Conservation (phyloP, 2,113 vertebrate genomes). For the Chloropsis cyanopogon region DNA sequence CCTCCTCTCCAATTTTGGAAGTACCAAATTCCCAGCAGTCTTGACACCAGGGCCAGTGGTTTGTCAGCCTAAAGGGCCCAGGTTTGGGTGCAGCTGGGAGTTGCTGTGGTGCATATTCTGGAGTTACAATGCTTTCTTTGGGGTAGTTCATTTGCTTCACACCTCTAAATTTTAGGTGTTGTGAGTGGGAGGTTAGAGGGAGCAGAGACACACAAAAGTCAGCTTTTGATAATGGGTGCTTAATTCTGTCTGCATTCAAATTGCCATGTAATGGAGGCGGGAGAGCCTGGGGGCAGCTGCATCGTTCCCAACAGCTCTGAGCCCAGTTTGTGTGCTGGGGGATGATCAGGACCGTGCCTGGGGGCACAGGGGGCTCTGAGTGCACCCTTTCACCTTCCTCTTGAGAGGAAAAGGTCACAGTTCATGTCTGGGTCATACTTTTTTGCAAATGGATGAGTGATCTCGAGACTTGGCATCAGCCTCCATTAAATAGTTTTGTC, state of each 20-base stretch:
- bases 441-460: slow-evolving; percentile 15
- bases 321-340: fast-evolving
- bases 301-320: background rate
- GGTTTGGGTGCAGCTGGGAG: background rate
- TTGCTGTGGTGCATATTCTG: background rate
- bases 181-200: background rate
- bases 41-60: background rate
- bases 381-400: background rate
- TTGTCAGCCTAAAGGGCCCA: background rate
- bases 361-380: background rate
- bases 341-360: background rate
- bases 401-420: slow-evolving; percentile 3
- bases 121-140: background rate
- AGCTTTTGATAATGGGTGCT: background rate
- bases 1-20: background rate
- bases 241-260: background rate
- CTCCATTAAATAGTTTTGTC: background rate
- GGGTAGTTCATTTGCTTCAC: background rate
- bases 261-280: background rate
- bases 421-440: background rate
- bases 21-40: background rate
- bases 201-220: background rate
- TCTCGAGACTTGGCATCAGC: background rate
- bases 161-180: background rate
- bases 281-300: background rate